Conservation (phyloP, 2,797 vertebrate genomes). For the Catamblyrhynchus diadema region DNA sequence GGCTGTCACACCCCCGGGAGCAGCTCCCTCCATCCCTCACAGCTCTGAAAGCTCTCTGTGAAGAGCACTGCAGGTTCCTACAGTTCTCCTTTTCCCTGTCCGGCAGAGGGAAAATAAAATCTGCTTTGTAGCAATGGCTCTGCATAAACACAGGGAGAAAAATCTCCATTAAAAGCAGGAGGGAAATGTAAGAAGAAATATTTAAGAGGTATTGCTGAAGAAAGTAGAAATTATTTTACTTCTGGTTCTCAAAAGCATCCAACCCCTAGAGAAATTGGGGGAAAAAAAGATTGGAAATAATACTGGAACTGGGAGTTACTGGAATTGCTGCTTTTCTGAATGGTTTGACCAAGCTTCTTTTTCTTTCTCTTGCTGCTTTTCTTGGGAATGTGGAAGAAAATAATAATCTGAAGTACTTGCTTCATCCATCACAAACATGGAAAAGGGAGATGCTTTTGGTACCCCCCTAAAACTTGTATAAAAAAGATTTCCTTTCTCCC, state of each 20-base stretch:
- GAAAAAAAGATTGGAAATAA: accelerated
- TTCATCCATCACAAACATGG: neutral
- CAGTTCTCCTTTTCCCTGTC: accelerated
- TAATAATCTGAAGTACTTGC: neutral
- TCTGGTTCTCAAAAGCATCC: neutral
- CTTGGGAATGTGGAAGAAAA: neutral
- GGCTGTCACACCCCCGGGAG: accelerated
- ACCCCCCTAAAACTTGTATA: accelerated
- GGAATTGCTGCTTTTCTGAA: neutral
- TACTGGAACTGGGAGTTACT: neutral
- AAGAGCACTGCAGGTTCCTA: neutral
- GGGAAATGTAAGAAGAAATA: neutral
- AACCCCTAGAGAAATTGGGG: accelerated
- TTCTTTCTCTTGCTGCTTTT: neutral
- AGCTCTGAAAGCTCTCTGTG: accelerated
- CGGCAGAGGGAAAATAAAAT: neutral
- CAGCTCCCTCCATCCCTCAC: neutral
- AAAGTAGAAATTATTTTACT: neutral
- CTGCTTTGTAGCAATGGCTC: accelerated
- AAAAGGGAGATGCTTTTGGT: neutral
- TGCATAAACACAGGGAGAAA: accelerated
- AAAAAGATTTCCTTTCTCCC: neutral
- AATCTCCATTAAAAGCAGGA: neutral
- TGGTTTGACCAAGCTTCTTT: neutral
- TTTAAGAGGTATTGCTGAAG: neutral